A percentile compares a stretch with the other conserved stretches of the same genome.
phyloP scores from a whole-genome alignment of 2,797 vertebrate species.

The Takifugu rubripes region DNA sequence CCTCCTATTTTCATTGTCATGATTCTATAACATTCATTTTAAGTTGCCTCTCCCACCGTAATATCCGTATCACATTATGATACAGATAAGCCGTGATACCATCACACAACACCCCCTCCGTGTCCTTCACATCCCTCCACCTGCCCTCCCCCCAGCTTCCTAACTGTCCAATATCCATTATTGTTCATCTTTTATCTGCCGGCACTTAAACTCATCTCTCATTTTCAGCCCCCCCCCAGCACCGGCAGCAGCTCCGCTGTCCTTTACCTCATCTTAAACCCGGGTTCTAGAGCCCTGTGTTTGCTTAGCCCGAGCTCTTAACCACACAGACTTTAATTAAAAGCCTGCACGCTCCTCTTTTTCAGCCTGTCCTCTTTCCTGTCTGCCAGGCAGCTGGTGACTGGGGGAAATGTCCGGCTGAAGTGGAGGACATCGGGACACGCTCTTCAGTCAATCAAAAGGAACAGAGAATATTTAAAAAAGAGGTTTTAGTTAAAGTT shows the following conservation, averaged over 20 bases:
- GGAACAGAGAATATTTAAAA: neutral
- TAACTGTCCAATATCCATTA: conserved; percentile 15
- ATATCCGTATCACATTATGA: conserved; percentile 61
- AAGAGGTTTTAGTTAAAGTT: conserved; percentile 2
- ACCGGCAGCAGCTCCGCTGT: conserved; percentile 9
- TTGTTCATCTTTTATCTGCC: conserved; percentile 40
- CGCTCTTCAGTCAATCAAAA: too few species aligned
- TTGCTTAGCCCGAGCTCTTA: conserved; percentile 63
- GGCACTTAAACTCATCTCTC: conserved; percentile 17
- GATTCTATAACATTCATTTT: conserved; percentile 11
- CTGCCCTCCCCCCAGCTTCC: conserved; percentile 28
- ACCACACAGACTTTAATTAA: conserved; percentile 72
- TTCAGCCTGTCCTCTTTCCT: conserved; percentile 20
- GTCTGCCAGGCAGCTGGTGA: conserved; percentile 44
- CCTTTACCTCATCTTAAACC: conserved; percentile 56
- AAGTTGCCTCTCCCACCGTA: conserved; percentile 26
- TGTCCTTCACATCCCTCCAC: conserved; percentile 26
- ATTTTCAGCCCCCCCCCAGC: conserved; percentile 20
- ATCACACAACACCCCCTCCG: conserved; percentile 34
- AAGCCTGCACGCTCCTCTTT: conserved; percentile 56
- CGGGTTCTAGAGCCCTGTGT: conserved; percentile 63
- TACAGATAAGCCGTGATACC: conserved; percentile 49
- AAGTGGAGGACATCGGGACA: conserved; percentile 1
- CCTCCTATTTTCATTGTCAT: conserved; percentile 42
- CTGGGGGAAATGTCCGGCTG: neutral